A percentile compares a stretch with the other conserved stretches of the same genome.
Evolutionary conservation across 2,113 vertebrate genomes (phyloP).

Genomic region (Cinclus mexicanus): DNA sequence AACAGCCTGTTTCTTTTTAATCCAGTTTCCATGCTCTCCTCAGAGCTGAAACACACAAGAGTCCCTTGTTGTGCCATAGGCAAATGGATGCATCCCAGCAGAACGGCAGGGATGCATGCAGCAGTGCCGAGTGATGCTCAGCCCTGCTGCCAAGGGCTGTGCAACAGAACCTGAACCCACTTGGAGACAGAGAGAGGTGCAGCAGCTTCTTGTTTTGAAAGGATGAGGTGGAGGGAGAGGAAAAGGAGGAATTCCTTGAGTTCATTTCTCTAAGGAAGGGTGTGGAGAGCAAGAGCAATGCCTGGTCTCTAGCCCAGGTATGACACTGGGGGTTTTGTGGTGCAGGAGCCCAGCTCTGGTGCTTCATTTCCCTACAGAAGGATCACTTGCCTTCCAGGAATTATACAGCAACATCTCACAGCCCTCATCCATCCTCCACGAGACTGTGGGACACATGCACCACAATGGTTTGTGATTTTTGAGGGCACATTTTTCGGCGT

Average conservation of each 20-base stretch:
- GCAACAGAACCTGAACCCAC: not conserved
- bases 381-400: not conserved
- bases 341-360: not conserved
- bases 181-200: not conserved
- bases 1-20: not conserved
- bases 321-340: not conserved
- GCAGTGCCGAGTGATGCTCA: not conserved
- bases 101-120: not conserved
- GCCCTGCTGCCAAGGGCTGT: not conserved
- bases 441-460: accelerated
- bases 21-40: not conserved
- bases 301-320: not conserved
- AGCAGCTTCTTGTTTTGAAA: not conserved
- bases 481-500: accelerated
- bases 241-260: not conserved
- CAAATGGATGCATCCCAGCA: accelerated
- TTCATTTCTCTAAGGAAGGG: not conserved
- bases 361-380: not conserved
- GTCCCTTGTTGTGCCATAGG: not conserved
- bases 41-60: not conserved
- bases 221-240: not conserved
- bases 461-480: not conserved
- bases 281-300: not conserved
- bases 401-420: not conserved
- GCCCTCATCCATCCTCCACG: not conserved